Evolutionary conservation across 2,888 invertebrate genomes (phyloP).

Genomic region (Hermaeophaga mercurialis): DNA sequence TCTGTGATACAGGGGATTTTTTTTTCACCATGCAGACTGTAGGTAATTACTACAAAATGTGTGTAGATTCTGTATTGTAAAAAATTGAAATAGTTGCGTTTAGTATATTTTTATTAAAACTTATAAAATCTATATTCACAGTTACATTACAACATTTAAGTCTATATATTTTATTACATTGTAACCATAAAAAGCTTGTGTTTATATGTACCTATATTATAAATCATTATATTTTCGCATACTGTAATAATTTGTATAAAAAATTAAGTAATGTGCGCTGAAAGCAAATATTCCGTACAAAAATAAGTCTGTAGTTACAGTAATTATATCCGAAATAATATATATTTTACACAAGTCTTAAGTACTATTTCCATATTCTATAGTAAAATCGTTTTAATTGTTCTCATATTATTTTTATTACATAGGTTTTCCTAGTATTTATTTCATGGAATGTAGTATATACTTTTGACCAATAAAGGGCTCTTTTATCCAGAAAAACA

Average conservation of each 20-base stretch:
- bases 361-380: conserved; percentile 1
- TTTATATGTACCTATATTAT: not conserved
- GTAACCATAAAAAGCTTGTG: conserved; percentile 39
- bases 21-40: no score
- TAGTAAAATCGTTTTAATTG: not conserved
- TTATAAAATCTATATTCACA: conserved; percentile 48
- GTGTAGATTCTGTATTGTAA: no score
- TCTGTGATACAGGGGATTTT: no score
- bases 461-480: no score
- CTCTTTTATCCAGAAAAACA: no score
- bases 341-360: conserved; percentile 10
- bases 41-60: no score
- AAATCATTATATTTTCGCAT: no score
- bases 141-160: conserved; percentile 34
- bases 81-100: no score
- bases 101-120: conserved; percentile 45
- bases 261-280: conserved; percentile 6
- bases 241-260: not conserved
- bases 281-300: conserved; percentile 20
- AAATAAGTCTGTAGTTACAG: conserved; percentile 11
- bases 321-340: conserved; percentile 8
- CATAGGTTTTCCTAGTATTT: no score
- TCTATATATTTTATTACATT: conserved; percentile 35
- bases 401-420: conserved; percentile 4
- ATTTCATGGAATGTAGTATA: no score